Evolutionary conservation across 2,888 invertebrate genomes (phyloP).

Genomic region (Callinectes sapidus): DNA sequence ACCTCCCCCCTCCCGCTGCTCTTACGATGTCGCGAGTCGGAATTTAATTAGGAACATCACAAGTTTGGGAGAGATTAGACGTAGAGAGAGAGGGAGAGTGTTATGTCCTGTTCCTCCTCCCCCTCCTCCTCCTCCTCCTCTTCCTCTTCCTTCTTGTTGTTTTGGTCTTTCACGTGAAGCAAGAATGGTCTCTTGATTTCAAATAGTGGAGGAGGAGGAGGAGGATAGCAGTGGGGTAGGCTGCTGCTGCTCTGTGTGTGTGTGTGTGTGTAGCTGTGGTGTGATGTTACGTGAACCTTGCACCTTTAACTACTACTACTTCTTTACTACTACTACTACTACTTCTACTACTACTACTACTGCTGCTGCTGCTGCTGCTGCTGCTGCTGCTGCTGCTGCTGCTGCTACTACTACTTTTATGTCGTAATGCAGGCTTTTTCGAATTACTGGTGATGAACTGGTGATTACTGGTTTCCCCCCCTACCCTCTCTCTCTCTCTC

Average conservation of each 20-base stretch:
- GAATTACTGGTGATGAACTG: too few species aligned
- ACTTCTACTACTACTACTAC: slow-evolving; percentile 42
- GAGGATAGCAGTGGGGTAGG: background rate
- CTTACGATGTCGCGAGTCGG: slow-evolving; percentile 10
- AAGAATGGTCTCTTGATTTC: background rate
- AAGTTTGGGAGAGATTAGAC: slow-evolving; percentile 16
- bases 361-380: slow-evolving; percentile 10
- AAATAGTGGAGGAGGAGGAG: background rate
- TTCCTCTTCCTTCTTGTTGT: background rate
- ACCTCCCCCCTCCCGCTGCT: background rate
- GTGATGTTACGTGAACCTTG: background rate
- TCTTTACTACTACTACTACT: slow-evolving; percentile 20
- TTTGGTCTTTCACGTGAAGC: background rate
- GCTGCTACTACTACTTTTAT: background rate
- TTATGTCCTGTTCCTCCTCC: background rate
- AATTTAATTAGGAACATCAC: slow-evolving; percentile 16
- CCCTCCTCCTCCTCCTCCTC: background rate
- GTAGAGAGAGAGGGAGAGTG: background rate
- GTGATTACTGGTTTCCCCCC: too few species aligned
- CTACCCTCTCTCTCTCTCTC: slow-evolving; percentile 14
- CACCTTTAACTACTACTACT: slow-evolving; percentile 45
- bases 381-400: background rate
- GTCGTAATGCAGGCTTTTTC: background rate
- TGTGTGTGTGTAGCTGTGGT: slow-evolving; percentile 27
- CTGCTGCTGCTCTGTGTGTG: background rate